Evolutionary conservation across 1,140 invertebrate genomes (phyloP), one percentile per base, ranked within the genome.

Genomic region (Latrodectus geometricus): DNA sequence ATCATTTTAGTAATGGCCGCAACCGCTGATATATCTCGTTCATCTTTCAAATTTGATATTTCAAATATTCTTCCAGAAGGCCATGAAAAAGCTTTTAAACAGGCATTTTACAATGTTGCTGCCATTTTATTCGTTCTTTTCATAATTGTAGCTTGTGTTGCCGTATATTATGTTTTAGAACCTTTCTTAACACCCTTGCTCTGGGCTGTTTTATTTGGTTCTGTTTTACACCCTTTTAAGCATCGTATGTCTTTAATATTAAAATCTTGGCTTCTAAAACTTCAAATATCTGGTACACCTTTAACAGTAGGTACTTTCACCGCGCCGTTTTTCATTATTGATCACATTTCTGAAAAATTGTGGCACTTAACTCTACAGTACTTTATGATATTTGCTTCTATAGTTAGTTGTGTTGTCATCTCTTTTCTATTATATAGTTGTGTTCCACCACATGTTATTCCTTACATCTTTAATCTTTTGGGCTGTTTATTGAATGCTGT

Each of bases 191-290:
- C 96, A 89, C 96, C 97, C 0, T 90, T 99, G 54, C 93, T 98
- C 85, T 99, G 97, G 97, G 97, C 97, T 8, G 91, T 98, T 72
- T 91, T 99, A 17, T 96, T 97, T 90, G 97, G 97, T 15, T 96
- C 96, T 11, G 95, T 97, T 56, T 92, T 98, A 48, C 95, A 97
- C 91, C 97, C 97, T 0, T 95, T 97, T 88, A 98, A 98, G 90
- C 93, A 94, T 81, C 94, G 93, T 52, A 90, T 97, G 15, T 94
- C 95, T 9, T 93, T 93, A 23, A 92, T 92, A 88, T 92, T 96
- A 72, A 93, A 94, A 86, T 92, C 92, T 86, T 97, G 96, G 96
- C 88, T 94, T 15, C 88, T 90, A 54, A 89, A 90, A 65, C 82
- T 94, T n/a, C 89, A 91, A 66, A 86, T 89, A n/a, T 90, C 90